A percentile compares a stretch with the other conserved stretches of the same genome.
phyloP scores from a whole-genome alignment of 2,888 invertebrate species.

The Drosophila mimetica region DNA sequence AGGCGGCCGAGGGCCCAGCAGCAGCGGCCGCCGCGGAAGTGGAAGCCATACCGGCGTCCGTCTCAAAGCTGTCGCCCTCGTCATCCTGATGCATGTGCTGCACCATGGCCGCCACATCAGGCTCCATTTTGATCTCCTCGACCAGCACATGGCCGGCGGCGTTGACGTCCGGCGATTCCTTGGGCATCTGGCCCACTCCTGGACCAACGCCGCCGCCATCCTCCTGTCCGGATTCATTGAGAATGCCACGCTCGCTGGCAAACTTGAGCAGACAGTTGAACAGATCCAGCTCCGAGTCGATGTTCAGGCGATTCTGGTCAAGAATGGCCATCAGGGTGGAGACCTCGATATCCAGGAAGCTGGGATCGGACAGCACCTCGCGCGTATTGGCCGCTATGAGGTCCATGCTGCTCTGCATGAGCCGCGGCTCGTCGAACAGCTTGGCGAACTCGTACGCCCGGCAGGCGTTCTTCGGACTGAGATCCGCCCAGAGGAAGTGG shows the following conservation, averaged over 20 bases:
- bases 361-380: slow-evolving; percentile 90
- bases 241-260: slow-evolving; percentile 86
- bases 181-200: neutral
- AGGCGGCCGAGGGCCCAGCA: slow-evolving; percentile 2
- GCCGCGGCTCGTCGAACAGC: slow-evolving; percentile 91
- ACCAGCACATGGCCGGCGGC: slow-evolving; percentile 58
- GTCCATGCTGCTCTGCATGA: slow-evolving; percentile 92
- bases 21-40: slow-evolving; percentile 23
- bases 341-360: slow-evolving; percentile 91
- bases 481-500: slow-evolving; percentile 90
- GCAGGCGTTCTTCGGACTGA: slow-evolving; percentile 90
- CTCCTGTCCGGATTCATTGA: slow-evolving; percentile 56
- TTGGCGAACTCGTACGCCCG: slow-evolving; percentile 94
- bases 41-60: slow-evolving; percentile 20
- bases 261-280: slow-evolving; percentile 90
- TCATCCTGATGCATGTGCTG: slow-evolving; percentile 75
- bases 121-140: slow-evolving; percentile 82
- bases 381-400: slow-evolving; percentile 91
- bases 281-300: slow-evolving; percentile 91
- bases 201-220: slow-evolving; percentile 19
- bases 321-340: slow-evolving; percentile 90
- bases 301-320: slow-evolving; percentile 89
- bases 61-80: slow-evolving; percentile 52
- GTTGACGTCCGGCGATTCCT: slow-evolving; percentile 44
- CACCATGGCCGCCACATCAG: slow-evolving; percentile 81